Evolutionary conservation across 2,113 vertebrate species (phyloP).

Genomic region (Embiotoca jacksoni): DNA sequence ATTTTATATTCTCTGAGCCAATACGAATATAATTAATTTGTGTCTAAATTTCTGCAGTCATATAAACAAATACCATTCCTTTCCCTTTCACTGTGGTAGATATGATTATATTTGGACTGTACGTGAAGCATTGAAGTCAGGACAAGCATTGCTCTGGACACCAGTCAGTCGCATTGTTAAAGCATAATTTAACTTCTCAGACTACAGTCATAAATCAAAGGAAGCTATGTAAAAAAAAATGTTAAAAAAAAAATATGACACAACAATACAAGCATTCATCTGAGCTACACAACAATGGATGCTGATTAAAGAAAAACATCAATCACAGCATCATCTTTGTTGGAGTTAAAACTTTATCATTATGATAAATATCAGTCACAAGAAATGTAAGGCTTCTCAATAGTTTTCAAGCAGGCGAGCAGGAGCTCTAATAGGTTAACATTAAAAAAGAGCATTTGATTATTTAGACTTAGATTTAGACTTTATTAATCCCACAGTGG

Average conservation of each 20-base stretch:
- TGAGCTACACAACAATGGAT: no score
- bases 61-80: not conserved
- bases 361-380: not conserved
- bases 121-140: no score
- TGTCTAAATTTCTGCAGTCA: not conserved
- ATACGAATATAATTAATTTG: not conserved
- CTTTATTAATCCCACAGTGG: no score
- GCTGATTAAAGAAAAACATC: not conserved
- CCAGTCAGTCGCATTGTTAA: no score
- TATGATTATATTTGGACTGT: no score
- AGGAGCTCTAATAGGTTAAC: not conserved
- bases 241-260: no score
- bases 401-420: not conserved
- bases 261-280: no score
- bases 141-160: no score
- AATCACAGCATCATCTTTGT: not conserved
- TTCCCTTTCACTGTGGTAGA: not conserved
- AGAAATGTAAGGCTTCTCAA: not conserved
- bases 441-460: slow-evolving; percentile 5
- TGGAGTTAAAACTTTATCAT: not conserved
- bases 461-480: not conserved
- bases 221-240: no score
- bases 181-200: no score
- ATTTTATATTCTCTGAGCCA: not conserved
- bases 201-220: no score